Percentiles rank a stretch among this genome's conserved stretches.
Evolutionary conservation across 2,797 vertebrate species (phyloP).

Genomic region (Dromococcyx pavoninus): DNA sequence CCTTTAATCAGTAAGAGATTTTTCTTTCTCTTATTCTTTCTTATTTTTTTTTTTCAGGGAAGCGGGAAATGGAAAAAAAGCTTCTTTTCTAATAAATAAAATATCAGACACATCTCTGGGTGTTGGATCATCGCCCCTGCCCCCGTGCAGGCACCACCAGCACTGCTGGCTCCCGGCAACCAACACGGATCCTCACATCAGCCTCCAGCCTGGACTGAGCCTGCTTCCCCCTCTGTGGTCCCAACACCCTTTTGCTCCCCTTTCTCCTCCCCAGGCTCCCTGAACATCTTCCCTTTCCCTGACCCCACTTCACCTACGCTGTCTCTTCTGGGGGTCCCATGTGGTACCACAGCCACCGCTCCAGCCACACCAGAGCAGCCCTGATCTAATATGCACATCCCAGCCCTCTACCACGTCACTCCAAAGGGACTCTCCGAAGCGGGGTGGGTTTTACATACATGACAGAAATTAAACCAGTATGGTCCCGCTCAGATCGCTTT

Average conservation of each 20-base stretch:
- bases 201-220: fast-evolving
- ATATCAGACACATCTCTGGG: neutral
- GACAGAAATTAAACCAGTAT: slow-evolving; percentile 50
- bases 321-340: neutral
- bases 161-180: neutral
- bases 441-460: neutral
- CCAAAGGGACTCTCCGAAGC: neutral
- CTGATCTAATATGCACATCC: fast-evolving
- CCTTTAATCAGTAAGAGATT: slow-evolving; percentile 23
- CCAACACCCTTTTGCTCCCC: neutral
- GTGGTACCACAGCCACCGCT: neutral
- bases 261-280: neutral
- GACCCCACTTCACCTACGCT: fast-evolving
- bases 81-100: slow-evolving; percentile 4
- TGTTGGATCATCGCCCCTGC: fast-evolving
- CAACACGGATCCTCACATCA: fast-evolving
- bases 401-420: neutral
- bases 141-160: fast-evolving
- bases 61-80: neutral
- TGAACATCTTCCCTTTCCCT: neutral
- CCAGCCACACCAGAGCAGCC: neutral
- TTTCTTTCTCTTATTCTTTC: neutral
- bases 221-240: neutral
- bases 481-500: slow-evolving; percentile 7
- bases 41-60: neutral